Base-by-base conservation (phyloP, 2,113 vertebrate species). In the Clarias macrocephalus region DNA sequence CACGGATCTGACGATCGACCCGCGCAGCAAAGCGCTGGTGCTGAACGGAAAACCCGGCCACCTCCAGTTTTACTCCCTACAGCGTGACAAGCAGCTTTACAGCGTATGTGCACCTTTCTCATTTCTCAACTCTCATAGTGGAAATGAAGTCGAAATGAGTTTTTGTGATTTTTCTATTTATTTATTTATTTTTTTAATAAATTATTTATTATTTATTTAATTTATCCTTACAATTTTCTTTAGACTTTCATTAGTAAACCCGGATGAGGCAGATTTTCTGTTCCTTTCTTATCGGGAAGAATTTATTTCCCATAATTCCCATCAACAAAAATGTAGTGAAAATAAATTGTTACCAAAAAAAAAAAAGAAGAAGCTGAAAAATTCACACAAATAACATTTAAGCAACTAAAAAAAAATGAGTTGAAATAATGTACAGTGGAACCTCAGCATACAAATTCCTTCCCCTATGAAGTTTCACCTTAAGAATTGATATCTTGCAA, bases 31-130 rank as follows among this genome's bases (percentile, higher is more conserved):
- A 93, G 96, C 98, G 85, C 91, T 99, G 92, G 98, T 99, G 87
- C 93, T 99, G 85, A 99, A 99, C 21, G 98, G 98, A 30, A 98
- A 97, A 89, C 98, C 98, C 0, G 98, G 98, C n/a, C 97, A 99
- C 88, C 91, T 99, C 88, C 98, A 99, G 92, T 99, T 99, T 92
- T 99, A 98, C 87, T 98, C 96, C 37, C 95, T 99, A 33, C 96
- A 96, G 57, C 95, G 91, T 90, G 98, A 99, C 92, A 97, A 97
- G 9, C 98, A 98, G 65, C 91, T 99, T 19, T 99, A 96, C 92
- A 98, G 97, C 83, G 98, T 99, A 95, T 97, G 97, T 33, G 5
- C 5, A 42, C 5, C 1, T 3, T 19, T 33, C 18, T 57, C 28
- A 30, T 3, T 15, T 37, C 19, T 10, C 3, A 6, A 72, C 68